Conservation (phyloP, 2,888 invertebrate genomes). For the Melanostoma mellinum region DNA sequence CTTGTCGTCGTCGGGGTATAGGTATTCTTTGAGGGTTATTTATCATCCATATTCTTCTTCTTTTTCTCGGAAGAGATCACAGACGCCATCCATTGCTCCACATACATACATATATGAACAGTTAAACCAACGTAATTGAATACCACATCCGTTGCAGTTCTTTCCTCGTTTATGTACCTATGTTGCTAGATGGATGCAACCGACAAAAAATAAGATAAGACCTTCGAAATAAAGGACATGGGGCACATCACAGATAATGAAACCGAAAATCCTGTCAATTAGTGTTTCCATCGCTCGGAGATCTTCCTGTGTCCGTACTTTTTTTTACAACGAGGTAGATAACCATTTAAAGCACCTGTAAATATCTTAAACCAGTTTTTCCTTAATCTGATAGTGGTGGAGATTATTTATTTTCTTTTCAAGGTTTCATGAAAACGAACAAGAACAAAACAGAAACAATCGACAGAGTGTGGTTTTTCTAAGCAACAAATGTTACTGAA, state of each 20-base stretch:
- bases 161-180: slow-evolving; percentile 60
- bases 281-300: slow-evolving; percentile 22
- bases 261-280: slow-evolving; percentile 64
- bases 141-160: slow-evolving; percentile 61
- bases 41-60: slow-evolving; percentile 28
- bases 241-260: slow-evolving; percentile 49
- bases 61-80: slow-evolving; percentile 47
- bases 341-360: slow-evolving; percentile 51
- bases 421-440: neutral
- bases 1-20: slow-evolving; percentile 14
- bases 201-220: neutral
- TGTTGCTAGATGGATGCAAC: slow-evolving; percentile 6
- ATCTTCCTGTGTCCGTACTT: neutral
- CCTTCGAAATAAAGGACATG: slow-evolving; percentile 34
- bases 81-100: slow-evolving; percentile 35
- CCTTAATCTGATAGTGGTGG: neutral
- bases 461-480: slow-evolving; percentile 25
- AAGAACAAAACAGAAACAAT: slow-evolving; percentile 9
- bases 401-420: slow-evolving; percentile 23
- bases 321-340: neutral
- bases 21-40: slow-evolving; percentile 43
- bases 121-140: slow-evolving; percentile 53
- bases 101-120: slow-evolving; percentile 8
- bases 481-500: slow-evolving; percentile 16
- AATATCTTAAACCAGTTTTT: slow-evolving; percentile 38